Base-by-base conservation (phyloP, 2,888 invertebrate species). In the Trissolcus brochymenae region DNA sequence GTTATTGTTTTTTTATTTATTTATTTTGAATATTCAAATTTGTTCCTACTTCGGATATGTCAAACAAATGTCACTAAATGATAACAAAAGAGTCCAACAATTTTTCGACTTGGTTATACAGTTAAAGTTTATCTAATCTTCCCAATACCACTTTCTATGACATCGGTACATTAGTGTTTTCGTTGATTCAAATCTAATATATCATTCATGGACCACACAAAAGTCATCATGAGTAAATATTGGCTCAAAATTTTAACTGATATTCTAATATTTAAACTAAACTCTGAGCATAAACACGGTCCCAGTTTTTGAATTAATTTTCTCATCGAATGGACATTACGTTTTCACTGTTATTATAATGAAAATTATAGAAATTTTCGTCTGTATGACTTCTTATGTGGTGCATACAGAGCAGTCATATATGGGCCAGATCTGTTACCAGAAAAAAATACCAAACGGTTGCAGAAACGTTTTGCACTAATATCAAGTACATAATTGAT, bases 191-290 rank as follows among this genome's bases (percentile, higher is more conserved):
- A 68, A 64, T 51, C 46, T 43, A 74, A 68, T 74, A 68, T 54
- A 67, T 68, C 62, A 68, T 68, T 59, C 54, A 6, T 29, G 41
- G 75, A 75, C 68, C 75, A 75, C 75, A 75, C 68, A 64, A 64
- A 66, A 66, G 17, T 73, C 4, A 54, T 65, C 62, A 53, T 51
- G 41, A 46, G 51, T 67, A 68, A 64, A 64, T 75, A 75, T 68
- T n/a, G 4, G 16, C 16, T 16, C 16, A 16, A 14, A 46, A 2
- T 46, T 16, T 16, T 16, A 46, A 46, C 14, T 46, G 14, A 46
- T 16, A 16, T 16, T 46, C 16, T 11, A 46, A 16, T 7, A 16
- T 46, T 46, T 1, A 46, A 46, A 46, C 16, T 16, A 46, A 14
- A 16, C 46, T 16, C 11, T 0, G 6, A 46, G 9, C 35, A 35